These are phyloP conservation scores for Zaprionus bogoriensis DNA, from an alignment of 2,888 invertebrate genomes.

Conservation along the genomic window DNA sequence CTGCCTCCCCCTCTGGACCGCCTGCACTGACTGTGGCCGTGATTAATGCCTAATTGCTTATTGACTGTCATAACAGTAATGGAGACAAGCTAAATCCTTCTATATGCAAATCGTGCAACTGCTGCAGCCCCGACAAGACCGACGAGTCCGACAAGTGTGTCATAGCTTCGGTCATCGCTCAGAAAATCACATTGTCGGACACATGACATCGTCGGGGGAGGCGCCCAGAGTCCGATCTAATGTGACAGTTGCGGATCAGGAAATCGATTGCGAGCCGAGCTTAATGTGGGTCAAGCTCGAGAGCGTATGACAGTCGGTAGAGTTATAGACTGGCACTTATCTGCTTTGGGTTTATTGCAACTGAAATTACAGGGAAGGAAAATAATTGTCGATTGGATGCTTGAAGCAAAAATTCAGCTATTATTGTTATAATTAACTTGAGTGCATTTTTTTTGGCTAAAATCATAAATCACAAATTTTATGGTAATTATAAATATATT, in stretches of 20 bases:
- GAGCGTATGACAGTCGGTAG: too few species aligned
- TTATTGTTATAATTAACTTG: too few species aligned
- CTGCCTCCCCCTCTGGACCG: neutral
- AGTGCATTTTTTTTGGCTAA: too few species aligned
- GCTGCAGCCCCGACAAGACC: conserved; percentile 13
- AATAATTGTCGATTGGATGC: too few species aligned
- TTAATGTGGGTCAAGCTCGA: conserved; percentile 14
- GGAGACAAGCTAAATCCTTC: conserved; percentile 62
- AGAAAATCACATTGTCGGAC: conserved; percentile 17
- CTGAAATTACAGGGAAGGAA: too few species aligned
- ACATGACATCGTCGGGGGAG: conserved; percentile 5
- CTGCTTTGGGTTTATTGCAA: too few species aligned
- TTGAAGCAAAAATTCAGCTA: too few species aligned
- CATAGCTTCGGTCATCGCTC: conserved; percentile 47
- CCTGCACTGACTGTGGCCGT: conserved; percentile 40
- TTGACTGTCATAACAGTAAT: conserved; percentile 76
- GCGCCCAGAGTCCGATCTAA: conserved; percentile 3
- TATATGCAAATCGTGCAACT: conserved; percentile 54
- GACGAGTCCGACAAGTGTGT: too few species aligned
- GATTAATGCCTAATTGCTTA: conserved; percentile 74
- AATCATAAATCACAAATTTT: too few species aligned
- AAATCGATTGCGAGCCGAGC: conserved; percentile 9
- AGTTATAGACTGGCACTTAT: too few species aligned
- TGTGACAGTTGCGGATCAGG: conserved; percentile 9
- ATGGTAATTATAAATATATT: too few species aligned